Percentiles rank a stretch among this genome's conserved stretches.
These are phyloP conservation scores for Anagyrus pseudococci DNA, from an alignment of 2,888 invertebrate genomes.

Conservation along the genomic window DNA sequence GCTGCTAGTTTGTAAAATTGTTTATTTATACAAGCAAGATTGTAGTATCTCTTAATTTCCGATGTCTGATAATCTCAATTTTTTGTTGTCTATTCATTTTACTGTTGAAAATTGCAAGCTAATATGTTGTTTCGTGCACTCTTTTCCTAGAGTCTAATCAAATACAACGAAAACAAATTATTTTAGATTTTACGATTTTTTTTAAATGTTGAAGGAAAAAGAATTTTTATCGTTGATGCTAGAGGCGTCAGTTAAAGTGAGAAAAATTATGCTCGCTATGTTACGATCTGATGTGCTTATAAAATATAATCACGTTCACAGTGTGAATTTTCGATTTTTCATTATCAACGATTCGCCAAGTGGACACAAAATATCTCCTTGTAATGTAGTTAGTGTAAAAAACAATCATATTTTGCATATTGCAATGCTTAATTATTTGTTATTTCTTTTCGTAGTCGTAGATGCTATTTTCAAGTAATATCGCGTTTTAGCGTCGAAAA, in stretches of 20 bases:
- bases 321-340: neutral
- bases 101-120: slow-evolving; percentile 20
- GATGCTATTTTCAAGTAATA: slow-evolving; percentile 21
- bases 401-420: slow-evolving; percentile 39
- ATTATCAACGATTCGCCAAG: slow-evolving; percentile 16
- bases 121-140: slow-evolving; percentile 14
- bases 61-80: no score
- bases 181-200: slow-evolving; percentile 29
- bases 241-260: slow-evolving; percentile 6
- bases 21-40: slow-evolving; percentile 13
- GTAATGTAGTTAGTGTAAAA: slow-evolving; percentile 40
- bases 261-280: slow-evolving; percentile 35
- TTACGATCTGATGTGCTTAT: slow-evolving; percentile 37
- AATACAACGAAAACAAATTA: slow-evolving; percentile 19
- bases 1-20: slow-evolving; percentile 27
- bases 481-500: slow-evolving; percentile 38
- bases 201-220: slow-evolving; percentile 10
- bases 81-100: slow-evolving; percentile 1
- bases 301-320: slow-evolving; percentile 23
- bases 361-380: slow-evolving; percentile 27
- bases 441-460: slow-evolving; percentile 30
- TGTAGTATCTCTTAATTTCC: no score
- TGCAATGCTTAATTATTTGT: slow-evolving; percentile 37
- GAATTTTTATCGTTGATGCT: slow-evolving; percentile 15
- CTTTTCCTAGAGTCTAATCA: slow-evolving; percentile 1